Evolutionary conservation across 2,113 vertebrate genomes (phyloP).

Genomic region (Todiramphus saurophagus): DNA sequence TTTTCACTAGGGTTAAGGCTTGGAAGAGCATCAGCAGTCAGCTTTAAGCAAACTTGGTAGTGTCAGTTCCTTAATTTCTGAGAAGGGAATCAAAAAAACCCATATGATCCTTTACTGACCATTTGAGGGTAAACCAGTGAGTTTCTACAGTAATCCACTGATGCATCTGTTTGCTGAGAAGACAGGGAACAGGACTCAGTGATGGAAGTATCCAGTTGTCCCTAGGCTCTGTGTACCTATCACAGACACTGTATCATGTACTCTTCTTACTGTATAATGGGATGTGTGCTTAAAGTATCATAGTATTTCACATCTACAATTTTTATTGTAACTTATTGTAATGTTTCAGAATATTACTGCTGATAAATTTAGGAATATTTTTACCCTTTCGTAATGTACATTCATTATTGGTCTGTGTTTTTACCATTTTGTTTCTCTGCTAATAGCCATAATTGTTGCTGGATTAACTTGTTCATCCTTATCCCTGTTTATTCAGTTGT

Average conservation of each 20-base stretch:
- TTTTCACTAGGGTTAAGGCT: not conserved
- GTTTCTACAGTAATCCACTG: not conserved
- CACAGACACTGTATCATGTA: not conserved
- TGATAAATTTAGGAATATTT: not conserved
- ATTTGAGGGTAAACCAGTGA: not conserved
- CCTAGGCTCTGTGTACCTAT: not conserved
- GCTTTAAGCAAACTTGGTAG: not conserved
- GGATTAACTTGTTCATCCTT: not conserved
- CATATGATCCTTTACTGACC: not conserved
- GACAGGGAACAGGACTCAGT: not conserved
- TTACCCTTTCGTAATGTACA: accelerated
- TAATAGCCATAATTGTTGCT: not conserved
- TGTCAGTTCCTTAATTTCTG: not conserved
- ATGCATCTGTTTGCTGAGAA: not conserved
- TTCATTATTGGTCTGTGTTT: not conserved
- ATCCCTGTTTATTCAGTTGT: not conserved
- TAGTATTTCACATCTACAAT: not conserved
- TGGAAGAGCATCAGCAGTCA: not conserved
- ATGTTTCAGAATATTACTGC: not conserved
- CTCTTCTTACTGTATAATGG: not conserved
- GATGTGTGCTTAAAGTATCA: not conserved
- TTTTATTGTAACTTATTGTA: not conserved
- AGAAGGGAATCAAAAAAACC: not conserved
- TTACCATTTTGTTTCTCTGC: not conserved
- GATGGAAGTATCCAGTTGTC: not conserved